Evolutionary conservation across 2,113 vertebrate species (phyloP).

Genomic region (Garra rufa): DNA sequence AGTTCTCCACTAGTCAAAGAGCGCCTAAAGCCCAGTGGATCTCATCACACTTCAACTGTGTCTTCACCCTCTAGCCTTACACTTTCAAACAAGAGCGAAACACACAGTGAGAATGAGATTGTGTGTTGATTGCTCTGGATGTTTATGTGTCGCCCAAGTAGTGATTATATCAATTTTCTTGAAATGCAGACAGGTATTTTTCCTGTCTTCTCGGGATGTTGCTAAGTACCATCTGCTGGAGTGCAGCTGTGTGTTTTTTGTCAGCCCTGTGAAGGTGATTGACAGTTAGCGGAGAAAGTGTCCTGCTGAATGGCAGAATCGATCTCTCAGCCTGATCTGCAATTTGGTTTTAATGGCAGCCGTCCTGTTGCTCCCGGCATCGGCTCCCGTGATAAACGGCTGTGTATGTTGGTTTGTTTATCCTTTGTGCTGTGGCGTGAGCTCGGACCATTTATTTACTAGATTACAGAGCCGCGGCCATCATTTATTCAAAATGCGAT

Average conservation of each 20-base stretch:
- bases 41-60: slow-evolving; percentile 1
- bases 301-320: slow-evolving; percentile 11
- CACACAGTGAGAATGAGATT: background rate
- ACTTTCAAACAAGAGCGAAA: background rate
- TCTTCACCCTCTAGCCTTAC: background rate
- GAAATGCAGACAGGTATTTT: slow-evolving; percentile 26
- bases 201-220: background rate
- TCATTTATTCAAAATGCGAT: background rate
- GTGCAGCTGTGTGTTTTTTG: slow-evolving; percentile 11
- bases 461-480: background rate
- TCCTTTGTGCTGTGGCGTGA: background rate
- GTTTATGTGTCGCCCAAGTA: background rate
- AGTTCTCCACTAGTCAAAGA: slow-evolving; percentile 2
- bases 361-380: background rate
- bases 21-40: background rate
- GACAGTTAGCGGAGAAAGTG: background rate
- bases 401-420: background rate
- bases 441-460: background rate
- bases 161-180: slow-evolving; percentile 39
- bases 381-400: background rate
- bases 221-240: background rate
- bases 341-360: slow-evolving; percentile 23
- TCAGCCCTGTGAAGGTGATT: slow-evolving; percentile 8
- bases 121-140: slow-evolving; percentile 71
- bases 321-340: slow-evolving; percentile 20